A percentile compares a stretch with the other conserved stretches of the same genome.
Evolutionary conservation across 2,797 vertebrate species (phyloP).

Genomic region (Distichodus sexfasciatus): DNA sequence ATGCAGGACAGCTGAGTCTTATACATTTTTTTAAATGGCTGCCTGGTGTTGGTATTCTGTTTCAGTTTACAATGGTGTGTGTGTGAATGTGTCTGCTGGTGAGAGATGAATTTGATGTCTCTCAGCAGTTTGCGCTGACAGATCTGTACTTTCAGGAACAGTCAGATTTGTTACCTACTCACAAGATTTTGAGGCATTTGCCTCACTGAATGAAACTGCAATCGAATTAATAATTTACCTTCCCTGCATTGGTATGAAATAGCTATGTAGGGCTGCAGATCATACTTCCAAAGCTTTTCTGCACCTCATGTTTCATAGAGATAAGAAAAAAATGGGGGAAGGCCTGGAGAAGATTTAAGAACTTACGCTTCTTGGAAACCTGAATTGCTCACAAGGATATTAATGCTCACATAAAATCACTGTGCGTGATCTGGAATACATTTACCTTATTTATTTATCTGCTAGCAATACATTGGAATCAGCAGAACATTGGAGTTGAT

Average conservation of each 20-base stretch:
- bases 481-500: too few relatives aligned
- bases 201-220: conserved; percentile 54
- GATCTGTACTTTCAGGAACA: conserved; percentile 25
- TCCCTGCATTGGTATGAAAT: conserved; percentile 64
- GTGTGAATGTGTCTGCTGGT: background rate
- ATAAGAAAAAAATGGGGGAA: conserved; percentile 60
- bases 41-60: background rate
- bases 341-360: conserved; percentile 57
- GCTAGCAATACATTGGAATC: too few relatives aligned
- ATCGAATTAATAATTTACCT: conserved; percentile 65
- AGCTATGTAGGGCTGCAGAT: conserved; percentile 52
- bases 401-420: too few relatives aligned
- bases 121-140: conserved; percentile 4
- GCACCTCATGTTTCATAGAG: conserved; percentile 61
- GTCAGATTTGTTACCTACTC: conserved; percentile 50
- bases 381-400: too few relatives aligned
- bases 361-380: conserved; percentile 44
- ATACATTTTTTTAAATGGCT: too few relatives aligned
- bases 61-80: background rate
- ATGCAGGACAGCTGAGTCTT: too few relatives aligned
- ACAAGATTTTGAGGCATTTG: conserved; percentile 49
- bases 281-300: conserved; percentile 46
- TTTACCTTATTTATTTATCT: too few relatives aligned
- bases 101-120: background rate
- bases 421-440: too few relatives aligned